Base-by-base conservation (phyloP, 2,113 vertebrate genomes). In the Corvus hawaiiensis region DNA sequence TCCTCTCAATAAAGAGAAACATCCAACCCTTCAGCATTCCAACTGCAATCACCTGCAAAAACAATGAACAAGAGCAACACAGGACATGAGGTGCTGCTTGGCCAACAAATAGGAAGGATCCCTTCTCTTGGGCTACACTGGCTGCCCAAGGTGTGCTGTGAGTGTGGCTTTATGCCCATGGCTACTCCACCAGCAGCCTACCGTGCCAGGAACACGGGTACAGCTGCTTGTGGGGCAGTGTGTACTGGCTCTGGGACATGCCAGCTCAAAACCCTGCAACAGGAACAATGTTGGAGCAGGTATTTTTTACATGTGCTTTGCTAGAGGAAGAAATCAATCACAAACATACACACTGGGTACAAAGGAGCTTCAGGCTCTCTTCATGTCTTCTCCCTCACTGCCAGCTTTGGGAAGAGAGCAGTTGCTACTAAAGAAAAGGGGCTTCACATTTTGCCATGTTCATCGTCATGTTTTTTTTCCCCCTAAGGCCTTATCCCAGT, bases 91-190 rank as follows among this genome's bases (percentile, higher is more conserved):
- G 6, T 37, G 44, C 39, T 63, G 6, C 35, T 32, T 78, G 64
- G 44, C 55, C 64, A 84, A 16, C 0, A 3, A 66, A 46, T 26
- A 35, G 67, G 48, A 85, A 75, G 39, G 35, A 66, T 41, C 21
- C 4, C 0, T 58, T 78, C n/a, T 43, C 48, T 39, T 2, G 1
- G 71, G 71, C 37, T 66, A 18, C 0, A 0, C 0, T n/a, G 30
- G 39, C 46, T 92, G 51, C 67, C 74, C 79, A 30, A 26, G 35
- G 27, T 48, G 19, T 28, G 48, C 89, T 35, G 6, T 48, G 28
- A 44, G 35, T 10, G 39, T 30, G 41, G 8, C 5, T 51, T 49
- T 74, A 24, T 35, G 9, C 52, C n/a, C 2, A 0, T 26, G 26
- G 49, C 39, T 59, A 15, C 30, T 20, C 24, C 0, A 1, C 11